A percentile compares a stretch with the other conserved stretches of the same genome.
These are phyloP conservation scores for Patella caerulea DNA, from an alignment of 2,888 invertebrate genomes.

Conservation along the genomic window DNA sequence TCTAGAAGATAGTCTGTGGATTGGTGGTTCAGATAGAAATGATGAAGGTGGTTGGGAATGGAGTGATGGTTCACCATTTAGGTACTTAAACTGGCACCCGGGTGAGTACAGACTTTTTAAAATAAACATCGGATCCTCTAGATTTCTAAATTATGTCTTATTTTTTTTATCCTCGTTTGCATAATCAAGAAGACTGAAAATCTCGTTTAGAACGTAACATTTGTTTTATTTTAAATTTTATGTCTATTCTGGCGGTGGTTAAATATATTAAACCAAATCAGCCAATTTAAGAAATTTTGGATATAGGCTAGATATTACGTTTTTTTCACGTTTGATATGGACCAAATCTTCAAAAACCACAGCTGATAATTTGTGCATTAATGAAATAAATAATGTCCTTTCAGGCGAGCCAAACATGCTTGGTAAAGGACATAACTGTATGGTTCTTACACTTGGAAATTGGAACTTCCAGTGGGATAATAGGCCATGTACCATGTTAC, in stretches of 20 bases:
- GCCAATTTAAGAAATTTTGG: no score
- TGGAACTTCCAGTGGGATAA: conserved; percentile 59
- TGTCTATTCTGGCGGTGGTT: no score
- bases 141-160: no score
- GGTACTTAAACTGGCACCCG: conserved; percentile 50
- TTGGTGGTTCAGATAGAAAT: conserved; percentile 54
- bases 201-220: no score
- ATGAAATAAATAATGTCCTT: background rate
- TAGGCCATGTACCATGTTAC: conserved; percentile 44
- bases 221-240: no score
- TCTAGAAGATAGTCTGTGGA: conserved; percentile 51
- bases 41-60: conserved; percentile 58
- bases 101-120: conserved; percentile 26
- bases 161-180: no score
- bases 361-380: background rate
- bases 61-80: conserved; percentile 54
- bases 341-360: no score
- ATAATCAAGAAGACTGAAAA: no score
- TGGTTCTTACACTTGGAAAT: conserved; percentile 40
- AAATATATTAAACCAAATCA: no score
- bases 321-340: no score
- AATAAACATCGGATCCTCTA: background rate
- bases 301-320: no score
- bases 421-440: conserved; percentile 45
- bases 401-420: conserved; percentile 51